phyloP scores from a whole-genome alignment of 2,113 vertebrate species.

The Tachuris rubrigastra region DNA sequence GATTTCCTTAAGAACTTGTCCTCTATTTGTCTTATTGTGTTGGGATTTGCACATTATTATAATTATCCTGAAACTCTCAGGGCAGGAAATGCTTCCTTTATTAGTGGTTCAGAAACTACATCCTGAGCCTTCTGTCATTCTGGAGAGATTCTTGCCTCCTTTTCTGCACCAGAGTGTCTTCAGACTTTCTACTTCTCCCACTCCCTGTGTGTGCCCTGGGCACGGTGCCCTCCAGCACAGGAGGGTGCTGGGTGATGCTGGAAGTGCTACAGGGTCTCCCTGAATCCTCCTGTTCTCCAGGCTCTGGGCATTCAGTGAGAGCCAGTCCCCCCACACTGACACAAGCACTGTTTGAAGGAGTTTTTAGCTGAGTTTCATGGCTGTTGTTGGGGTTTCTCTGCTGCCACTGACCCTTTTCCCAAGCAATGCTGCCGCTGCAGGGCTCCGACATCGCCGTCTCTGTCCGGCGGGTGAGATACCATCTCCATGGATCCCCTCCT shows the following conservation, averaged over 20 bases:
- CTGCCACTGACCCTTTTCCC: neutral
- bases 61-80: accelerated
- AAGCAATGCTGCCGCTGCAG: accelerated
- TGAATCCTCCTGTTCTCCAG: neutral
- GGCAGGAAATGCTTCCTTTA: neutral
- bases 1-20: neutral
- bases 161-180: neutral
- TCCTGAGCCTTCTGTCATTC: neutral
- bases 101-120: neutral
- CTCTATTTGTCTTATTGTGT: neutral
- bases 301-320: accelerated
- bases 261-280: accelerated
- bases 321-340: accelerated
- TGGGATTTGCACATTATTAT: neutral
- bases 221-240: neutral
- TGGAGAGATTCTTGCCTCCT: neutral
- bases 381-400: neutral
- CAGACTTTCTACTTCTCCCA: neutral
- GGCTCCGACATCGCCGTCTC: neutral
- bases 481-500: neutral
- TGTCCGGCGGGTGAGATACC: neutral
- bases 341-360: accelerated
- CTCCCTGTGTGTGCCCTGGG: neutral
- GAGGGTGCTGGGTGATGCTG: neutral
- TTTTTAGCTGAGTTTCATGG: accelerated